Evolutionary conservation across 2,888 invertebrate genomes (phyloP).

Genomic region (Disparrhopalites patrizii): DNA sequence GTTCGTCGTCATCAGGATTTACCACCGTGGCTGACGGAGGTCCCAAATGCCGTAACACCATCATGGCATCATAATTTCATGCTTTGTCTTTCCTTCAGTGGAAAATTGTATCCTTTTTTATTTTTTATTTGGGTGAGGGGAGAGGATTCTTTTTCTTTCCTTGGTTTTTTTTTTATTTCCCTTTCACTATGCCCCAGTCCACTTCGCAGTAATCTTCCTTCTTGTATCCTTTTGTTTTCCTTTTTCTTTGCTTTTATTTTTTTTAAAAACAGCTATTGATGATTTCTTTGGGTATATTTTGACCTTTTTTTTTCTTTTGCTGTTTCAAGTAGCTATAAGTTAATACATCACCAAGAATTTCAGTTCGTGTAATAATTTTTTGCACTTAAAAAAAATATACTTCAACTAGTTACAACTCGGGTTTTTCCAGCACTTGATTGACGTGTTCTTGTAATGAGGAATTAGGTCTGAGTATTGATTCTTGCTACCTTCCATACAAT

Average conservation of each 20-base stretch:
- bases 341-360: too few species aligned
- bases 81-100: neutral
- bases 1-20: conserved; percentile 33
- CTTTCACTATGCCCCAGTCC: neutral
- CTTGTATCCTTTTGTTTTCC: neutral
- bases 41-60: conserved; percentile 48
- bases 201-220: neutral
- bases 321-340: too few species aligned
- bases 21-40: conserved; percentile 36
- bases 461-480: neutral
- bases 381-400: too few species aligned
- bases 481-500: neutral
- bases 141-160: neutral
- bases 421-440: too few species aligned
- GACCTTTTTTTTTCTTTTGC: too few species aligned
- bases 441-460: too few species aligned
- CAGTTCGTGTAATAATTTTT: too few species aligned
- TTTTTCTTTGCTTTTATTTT: neutral
- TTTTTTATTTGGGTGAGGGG: neutral
- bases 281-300: too few species aligned
- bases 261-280: neutral
- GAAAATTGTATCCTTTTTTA: neutral
- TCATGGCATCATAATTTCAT: conserved; percentile 45
- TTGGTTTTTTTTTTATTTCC: neutral
- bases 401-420: too few species aligned